Base-by-base conservation (phyloP, 1,140 invertebrate genomes). In the Ditylenchus dipsaci region DNA sequence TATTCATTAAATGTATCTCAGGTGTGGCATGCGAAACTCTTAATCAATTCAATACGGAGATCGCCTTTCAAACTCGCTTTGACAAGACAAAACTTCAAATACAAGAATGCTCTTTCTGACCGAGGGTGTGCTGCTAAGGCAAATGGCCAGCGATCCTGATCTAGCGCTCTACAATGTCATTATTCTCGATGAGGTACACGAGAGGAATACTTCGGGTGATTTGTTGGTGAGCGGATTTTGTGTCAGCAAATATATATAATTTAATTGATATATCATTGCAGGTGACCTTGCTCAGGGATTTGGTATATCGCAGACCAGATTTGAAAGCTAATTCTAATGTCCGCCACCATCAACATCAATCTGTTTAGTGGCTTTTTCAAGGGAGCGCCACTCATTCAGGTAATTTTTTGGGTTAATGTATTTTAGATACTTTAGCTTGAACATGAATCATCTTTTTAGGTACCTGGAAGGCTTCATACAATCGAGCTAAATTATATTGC, bases 301-400 rank as follows among this genome's bases (percentile, higher is more conserved):
- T 97, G 5, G 85, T 76, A n/a, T 63, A 69, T 87, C 90, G 77
- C 89, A 90, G 83, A 85, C 79, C 86, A 19, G 89, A 95, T 79
- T 84, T 97, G 1, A 95, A n/a, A 95, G 84, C 84, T 99, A 7
- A 89, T 98, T 19, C 87, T 99, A 0, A 99, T 99, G 95, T 97
- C 93, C 7, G 95, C 95, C 15, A 98, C 95, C 1, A 97, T 98
- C 47, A 98, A 98, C 85, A 90, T 97, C 49, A 86, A 93, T 73
- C 85, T 97, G 0, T 98, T 97, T 84, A 88, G 88, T 71, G 86
- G 89, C 70, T 98, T 95, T 84, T 98, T 97, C 85, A 86, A 89
- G 69, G 86, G 89, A 53, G 90, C 90, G 45, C 88, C 88, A 73
- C 87, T 94, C 57, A 89, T 95, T 75, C 87, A 93, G 85, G 89